A percentile compares a stretch with the other conserved stretches of the same genome.
These are phyloP conservation scores for Pandemis corylana DNA, from an alignment of 2,888 invertebrate genomes.

Conservation along the genomic window DNA sequence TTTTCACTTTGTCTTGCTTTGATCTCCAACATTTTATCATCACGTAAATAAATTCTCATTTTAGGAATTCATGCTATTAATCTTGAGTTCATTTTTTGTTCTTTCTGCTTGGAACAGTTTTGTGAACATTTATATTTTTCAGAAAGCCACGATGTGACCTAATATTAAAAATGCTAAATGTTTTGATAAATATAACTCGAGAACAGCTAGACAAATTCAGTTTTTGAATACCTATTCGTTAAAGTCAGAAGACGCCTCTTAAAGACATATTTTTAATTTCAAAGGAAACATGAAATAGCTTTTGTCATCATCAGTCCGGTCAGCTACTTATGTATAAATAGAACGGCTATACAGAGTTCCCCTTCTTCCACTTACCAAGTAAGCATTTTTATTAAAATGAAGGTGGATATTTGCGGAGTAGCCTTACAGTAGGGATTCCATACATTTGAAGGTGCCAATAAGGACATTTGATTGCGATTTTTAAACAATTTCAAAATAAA, in stretches of 20 bases:
- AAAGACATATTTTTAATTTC: too few relatives aligned
- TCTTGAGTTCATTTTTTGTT: conserved; percentile 3
- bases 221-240: too few relatives aligned
- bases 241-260: too few relatives aligned
- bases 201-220: too few relatives aligned
- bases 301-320: too few relatives aligned
- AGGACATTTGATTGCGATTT: not conserved
- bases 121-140: not conserved
- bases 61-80: conserved; percentile 19
- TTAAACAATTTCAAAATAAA: not conserved
- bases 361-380: not conserved
- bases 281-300: too few relatives aligned
- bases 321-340: too few relatives aligned
- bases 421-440: not conserved
- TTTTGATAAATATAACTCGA: too few relatives aligned
- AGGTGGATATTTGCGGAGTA: not conserved
- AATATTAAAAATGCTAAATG: too few relatives aligned
- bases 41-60: conserved; percentile 32
- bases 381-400: not conserved
- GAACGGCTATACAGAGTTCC: not conserved
- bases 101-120: conserved; percentile 10
- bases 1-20: conserved; percentile 39
- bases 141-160: too few relatives aligned
- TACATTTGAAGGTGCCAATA: not conserved
- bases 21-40: conserved; percentile 33